phyloP scores from a whole-genome alignment of 1,140 invertebrate species.

The Drosophila lacertosa region DNA sequence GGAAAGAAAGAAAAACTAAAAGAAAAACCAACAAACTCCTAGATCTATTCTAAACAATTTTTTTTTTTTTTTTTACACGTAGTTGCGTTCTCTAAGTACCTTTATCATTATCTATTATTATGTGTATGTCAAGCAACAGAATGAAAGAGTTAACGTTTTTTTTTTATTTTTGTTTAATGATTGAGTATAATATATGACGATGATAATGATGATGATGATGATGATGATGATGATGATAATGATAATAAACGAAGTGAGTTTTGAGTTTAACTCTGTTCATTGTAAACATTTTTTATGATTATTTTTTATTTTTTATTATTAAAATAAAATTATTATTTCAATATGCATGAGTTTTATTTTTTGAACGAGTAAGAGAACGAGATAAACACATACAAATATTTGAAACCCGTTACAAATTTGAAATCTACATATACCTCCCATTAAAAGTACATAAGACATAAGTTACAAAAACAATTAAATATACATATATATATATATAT shows the following conservation, averaged over 20 bases:
- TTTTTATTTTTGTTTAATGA: conserved; percentile 62
- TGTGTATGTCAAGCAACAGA: conserved; percentile 57
- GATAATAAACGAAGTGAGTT: conserved; percentile 58
- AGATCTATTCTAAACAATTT: conserved; percentile 70
- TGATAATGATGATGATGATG: conserved; percentile 42
- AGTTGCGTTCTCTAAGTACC: conserved; percentile 81
- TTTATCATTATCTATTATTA: conserved; percentile 65
- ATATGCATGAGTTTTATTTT: conserved; percentile 74
- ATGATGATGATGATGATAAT: conserved; percentile 30
- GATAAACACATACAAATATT: conserved; percentile 65
- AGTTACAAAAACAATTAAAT: too few species aligned
- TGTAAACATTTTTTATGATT: conserved; percentile 81
- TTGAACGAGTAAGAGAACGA: neutral
- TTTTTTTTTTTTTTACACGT: conserved; percentile 58
- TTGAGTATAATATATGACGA: conserved; percentile 38
- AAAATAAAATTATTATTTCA: conserved; percentile 83
- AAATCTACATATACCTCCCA: conserved; percentile 82
- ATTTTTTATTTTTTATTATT: conserved; percentile 77
- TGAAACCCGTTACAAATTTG: conserved; percentile 80
- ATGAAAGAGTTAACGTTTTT: conserved; percentile 35
- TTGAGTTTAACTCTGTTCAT: conserved; percentile 81
- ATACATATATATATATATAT: conserved; percentile 50
- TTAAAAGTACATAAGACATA: conserved; percentile 58
- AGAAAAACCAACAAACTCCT: conserved; percentile 59
- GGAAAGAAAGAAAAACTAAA: conserved; percentile 8